A percentile compares a stretch with the other conserved stretches of the same genome.
Evolutionary conservation across 2,113 vertebrate species (phyloP).

Genomic region (Fregetta grallaria): DNA sequence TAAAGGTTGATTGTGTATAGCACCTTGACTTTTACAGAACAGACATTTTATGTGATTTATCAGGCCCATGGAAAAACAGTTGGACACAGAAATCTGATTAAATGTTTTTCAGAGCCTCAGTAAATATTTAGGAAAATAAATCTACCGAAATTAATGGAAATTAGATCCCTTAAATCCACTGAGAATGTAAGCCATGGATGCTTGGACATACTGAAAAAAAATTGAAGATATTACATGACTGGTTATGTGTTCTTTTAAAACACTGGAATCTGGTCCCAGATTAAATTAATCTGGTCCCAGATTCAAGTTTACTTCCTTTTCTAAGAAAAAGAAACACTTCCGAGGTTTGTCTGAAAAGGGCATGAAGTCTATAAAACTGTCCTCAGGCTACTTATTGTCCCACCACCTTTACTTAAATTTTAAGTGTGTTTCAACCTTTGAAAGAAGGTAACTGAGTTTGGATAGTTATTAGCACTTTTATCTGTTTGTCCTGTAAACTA

Average conservation of each 20-base stretch:
- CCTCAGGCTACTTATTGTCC: background rate
- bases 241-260: background rate
- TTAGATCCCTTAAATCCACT: background rate
- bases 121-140: background rate
- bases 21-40: background rate
- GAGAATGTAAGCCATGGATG: background rate
- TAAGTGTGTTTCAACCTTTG: background rate
- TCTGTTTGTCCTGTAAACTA: background rate
- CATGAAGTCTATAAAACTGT: background rate
- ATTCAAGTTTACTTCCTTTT: background rate
- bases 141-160: background rate
- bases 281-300: background rate
- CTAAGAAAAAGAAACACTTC: background rate
- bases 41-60: background rate
- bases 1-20: background rate
- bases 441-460: background rate
- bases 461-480: background rate
- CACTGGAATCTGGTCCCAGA: background rate
- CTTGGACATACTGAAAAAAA: background rate
- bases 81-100: slow-evolving; percentile 16
- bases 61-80: background rate
- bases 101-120: background rate
- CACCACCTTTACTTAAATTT: background rate
- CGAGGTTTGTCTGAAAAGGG: background rate
- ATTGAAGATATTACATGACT: background rate